Evolutionary conservation across 2,113 vertebrate genomes (phyloP).

Genomic region (Rhagologus leucostigma): DNA sequence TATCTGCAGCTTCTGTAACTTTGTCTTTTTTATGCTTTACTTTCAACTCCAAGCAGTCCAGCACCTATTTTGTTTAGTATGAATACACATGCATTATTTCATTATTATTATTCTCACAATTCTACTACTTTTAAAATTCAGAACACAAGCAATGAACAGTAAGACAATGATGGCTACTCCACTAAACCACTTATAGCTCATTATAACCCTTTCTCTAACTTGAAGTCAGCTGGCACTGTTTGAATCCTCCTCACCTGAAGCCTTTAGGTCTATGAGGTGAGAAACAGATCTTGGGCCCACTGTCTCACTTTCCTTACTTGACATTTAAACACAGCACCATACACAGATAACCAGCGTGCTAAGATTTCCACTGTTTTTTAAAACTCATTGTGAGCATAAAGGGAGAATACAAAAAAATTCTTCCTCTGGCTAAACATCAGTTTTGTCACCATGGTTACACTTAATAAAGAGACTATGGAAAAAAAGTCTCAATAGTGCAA

Average conservation of each 20-base stretch:
- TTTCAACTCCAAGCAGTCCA: slow-evolving; percentile 56
- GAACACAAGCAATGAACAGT: neutral
- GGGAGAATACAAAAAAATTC: neutral
- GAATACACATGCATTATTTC: neutral
- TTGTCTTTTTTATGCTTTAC: slow-evolving; percentile 43
- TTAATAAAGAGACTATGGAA: neutral
- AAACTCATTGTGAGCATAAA: neutral
- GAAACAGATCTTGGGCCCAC: neutral
- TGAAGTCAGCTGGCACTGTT: neutral
- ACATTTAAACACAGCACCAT: neutral
- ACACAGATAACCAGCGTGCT: neutral
- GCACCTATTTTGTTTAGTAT: slow-evolving; percentile 44
- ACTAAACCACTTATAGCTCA: neutral
- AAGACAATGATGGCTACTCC: neutral
- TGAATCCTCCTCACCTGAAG: neutral
- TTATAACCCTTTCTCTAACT: neutral
- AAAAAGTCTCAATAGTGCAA: neutral
- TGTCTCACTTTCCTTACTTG: neutral
- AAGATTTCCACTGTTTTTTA: neutral
- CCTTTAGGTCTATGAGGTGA: neutral
- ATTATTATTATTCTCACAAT: neutral
- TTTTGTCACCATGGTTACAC: neutral
- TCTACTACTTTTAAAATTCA: neutral
- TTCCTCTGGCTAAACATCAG: neutral
- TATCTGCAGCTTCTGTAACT: slow-evolving; percentile 38